Evolutionary conservation across 2,113 vertebrate species (phyloP), one percentile per base, ranked within the genome.

Genomic region (Dicrurus megarhynchus): DNA sequence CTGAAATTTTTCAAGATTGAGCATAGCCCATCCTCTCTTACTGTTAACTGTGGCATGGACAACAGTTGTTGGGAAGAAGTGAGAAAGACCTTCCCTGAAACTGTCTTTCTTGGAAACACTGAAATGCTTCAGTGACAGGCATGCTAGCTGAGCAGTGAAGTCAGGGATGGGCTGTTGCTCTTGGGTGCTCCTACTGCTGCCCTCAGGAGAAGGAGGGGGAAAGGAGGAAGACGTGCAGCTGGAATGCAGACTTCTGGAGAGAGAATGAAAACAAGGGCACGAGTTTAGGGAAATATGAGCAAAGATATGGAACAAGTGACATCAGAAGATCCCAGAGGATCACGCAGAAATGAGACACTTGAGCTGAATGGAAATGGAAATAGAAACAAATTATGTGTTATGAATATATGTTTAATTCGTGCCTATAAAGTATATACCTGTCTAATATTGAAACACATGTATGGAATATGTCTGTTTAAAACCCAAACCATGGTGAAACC

Each of bases 91-190:
- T 84, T 87, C 13, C 4, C 26, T 78, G 50, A 74, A 63, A n/a
- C 3, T 30, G 3, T 56, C 44, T 57, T 39, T 52, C 27, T 55
- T 53, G 10, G 55, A 47, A 84, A 22, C 26, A 61, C 10, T 33
- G 74, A 22, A 70, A 44, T 49, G 4, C 21, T 42, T 24, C 61
- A 53, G 32, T 41, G 56, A 55, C 9, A n/a, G 23, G 21, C 26
- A 44, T 0, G 0, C 6, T 81, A 16, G 3, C 26, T 46, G 15
- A 13, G 22, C 0, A 0, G 24, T 41, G 41, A 75, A n/a, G 26
- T 35, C 55, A 56, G 27, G 26, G 35, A 28, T 56, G 22, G 21
- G 8, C 5, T 22, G 1, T 0, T 42, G 13, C 6, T 44, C n/a
- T 14, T 49, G 1, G 1, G 5, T 61, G 27, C 13, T 90, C 22